Conservation (phyloP, 2,797 vertebrate species). For the Xyrichtys novacula region DNA sequence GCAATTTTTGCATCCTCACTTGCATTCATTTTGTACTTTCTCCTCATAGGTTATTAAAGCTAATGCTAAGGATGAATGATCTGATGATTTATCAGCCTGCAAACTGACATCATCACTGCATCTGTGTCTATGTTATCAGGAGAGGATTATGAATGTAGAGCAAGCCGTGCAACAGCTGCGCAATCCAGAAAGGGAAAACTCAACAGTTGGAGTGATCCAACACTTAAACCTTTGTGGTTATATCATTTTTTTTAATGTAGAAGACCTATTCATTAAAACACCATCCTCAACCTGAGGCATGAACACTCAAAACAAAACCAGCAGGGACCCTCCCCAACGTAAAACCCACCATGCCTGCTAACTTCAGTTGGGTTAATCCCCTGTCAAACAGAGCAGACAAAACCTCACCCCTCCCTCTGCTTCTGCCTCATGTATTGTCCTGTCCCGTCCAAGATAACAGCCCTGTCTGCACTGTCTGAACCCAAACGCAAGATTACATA, state of each 20-base stretch:
- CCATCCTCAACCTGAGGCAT: neutral
- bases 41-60: neutral
- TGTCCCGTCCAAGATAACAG: neutral
- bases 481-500: neutral
- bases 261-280: neutral
- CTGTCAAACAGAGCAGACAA: slow-evolving; percentile 18
- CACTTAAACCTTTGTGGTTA: neutral
- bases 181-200: slow-evolving; percentile 22
- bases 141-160: slow-evolving; percentile 47
- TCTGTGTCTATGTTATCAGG: slow-evolving; percentile 32
- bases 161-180: slow-evolving; percentile 47
- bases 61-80: slow-evolving; percentile 16
- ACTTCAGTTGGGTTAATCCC: slow-evolving; percentile 54
- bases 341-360: slow-evolving; percentile 28
- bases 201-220: slow-evolving; percentile 40
- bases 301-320: slow-evolving; percentile 16
- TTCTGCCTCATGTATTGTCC: neutral
- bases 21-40: neutral
- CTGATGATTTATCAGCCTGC: slow-evolving; percentile 14
- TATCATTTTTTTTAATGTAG: neutral
- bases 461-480: neutral
- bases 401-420: slow-evolving; percentile 5
- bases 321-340: slow-evolving; percentile 16
- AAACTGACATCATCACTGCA: slow-evolving; percentile 31
- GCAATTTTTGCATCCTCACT: neutral